Conservation (phyloP, 2,113 vertebrate species). For the Stictonetta naevosa region DNA sequence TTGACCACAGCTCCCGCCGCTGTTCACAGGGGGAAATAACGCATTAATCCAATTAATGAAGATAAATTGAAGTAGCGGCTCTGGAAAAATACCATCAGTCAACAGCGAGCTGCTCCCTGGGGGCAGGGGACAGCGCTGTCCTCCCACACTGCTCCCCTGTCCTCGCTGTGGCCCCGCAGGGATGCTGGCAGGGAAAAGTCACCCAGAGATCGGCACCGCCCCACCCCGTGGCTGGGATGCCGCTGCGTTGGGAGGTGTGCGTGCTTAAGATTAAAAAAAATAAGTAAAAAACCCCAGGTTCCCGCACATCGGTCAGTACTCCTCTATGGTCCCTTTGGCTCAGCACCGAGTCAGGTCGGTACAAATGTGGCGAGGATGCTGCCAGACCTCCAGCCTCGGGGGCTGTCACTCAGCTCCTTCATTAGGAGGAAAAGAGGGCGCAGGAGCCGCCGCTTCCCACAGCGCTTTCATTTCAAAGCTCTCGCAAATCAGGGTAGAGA, state of each 20-base stretch:
- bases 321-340: neutral
- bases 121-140: neutral
- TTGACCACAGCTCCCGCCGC: neutral
- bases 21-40: neutral
- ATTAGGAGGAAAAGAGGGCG: slow-evolving; percentile 7
- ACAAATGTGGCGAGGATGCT: neutral
- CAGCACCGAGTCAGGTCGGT: neutral
- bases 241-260: neutral
- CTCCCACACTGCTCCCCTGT: neutral
- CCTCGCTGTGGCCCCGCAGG: neutral
- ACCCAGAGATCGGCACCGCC: too few species aligned
- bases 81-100: slow-evolving; percentile 29
- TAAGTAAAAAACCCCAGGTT: too few species aligned
- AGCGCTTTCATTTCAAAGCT: slow-evolving; percentile 28
- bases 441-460: neutral
- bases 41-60: slow-evolving; percentile 41
- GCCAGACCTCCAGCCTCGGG: slow-evolving; percentile 16
- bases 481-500: neutral
- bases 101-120: neutral
- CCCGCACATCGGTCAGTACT: neutral
- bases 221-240: neutral
- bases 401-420: slow-evolving; percentile 58
- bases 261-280: neutral
- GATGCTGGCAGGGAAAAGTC: too few species aligned
- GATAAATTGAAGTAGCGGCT: slow-evolving; percentile 27